Percentiles rank a stretch among this genome's conserved stretches.
Conservation (phyloP, 1,140 invertebrate species). For the Pomacea maculata region DNA sequence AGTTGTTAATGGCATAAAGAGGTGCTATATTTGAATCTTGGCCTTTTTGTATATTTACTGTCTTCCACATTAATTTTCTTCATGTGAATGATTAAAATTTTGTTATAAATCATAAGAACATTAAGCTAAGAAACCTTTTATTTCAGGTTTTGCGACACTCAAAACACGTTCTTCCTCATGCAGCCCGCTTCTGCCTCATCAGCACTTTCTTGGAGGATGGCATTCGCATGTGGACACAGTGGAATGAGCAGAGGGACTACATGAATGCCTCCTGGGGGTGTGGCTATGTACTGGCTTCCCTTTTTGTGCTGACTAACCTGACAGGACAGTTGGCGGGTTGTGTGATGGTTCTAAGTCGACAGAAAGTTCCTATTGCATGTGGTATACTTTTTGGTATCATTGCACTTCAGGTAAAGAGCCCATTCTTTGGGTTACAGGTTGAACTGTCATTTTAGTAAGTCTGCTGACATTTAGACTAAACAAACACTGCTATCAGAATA, state of each 20-base stretch:
- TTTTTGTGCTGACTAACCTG: conserved; percentile 95
- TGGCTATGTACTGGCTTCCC: conserved; percentile 88
- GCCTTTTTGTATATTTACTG: no score
- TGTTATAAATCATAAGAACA: no score
- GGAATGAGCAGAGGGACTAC: conserved; percentile 97
- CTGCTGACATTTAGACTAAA: neutral
- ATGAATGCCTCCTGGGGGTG: conserved; percentile 93
- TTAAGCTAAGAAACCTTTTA: neutral
- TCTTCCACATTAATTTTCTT: no score
- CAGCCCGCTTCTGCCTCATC: conserved; percentile 96
- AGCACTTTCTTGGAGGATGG: conserved; percentile 99
- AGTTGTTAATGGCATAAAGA: no score
- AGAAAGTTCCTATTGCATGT: conserved; percentile 94
- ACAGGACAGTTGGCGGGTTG: conserved; percentile 95
- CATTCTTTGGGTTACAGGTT: neutral
- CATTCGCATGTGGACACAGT: conserved; percentile 98
- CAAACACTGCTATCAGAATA: neutral
- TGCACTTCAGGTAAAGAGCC: conserved; percentile 79
- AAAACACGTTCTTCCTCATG: conserved; percentile 93
- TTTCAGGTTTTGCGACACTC: conserved; percentile 88
- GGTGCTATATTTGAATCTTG: no score
- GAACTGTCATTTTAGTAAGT: neutral
- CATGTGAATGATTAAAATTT: no score
- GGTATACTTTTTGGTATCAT: conserved; percentile 96
- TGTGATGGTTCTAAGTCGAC: conserved; percentile 92